Evolutionary conservation across 2,797 vertebrate species (phyloP).

Genomic region (Lutjanus campechanus): DNA sequence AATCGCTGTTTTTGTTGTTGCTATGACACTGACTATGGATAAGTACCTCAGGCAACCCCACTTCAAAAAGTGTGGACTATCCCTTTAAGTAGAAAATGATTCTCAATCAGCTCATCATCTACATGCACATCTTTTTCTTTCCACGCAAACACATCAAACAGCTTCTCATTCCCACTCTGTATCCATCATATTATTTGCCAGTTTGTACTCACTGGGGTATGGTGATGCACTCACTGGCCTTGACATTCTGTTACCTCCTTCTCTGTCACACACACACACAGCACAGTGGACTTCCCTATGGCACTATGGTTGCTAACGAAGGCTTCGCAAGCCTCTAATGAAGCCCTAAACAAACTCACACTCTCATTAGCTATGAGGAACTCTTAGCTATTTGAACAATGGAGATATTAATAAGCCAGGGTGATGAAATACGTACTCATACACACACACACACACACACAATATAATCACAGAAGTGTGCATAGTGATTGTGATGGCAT

Average conservation of each 20-base stretch:
- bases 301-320: conserved; percentile 64
- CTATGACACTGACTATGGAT: no score
- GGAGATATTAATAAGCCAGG: conserved; percentile 76
- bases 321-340: conserved; percentile 72
- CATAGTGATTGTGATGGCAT: conserved; percentile 82
- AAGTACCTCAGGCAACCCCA: no score
- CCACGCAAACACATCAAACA: conserved; percentile 90
- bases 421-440: conserved; percentile 74
- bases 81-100: neutral
- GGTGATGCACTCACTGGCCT: conserved; percentile 55
- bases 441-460: conserved; percentile 36
- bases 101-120: conserved; percentile 90
- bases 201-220: conserved; percentile 70
- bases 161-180: conserved; percentile 33
- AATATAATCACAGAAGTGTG: conserved; percentile 57
- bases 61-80: no score
- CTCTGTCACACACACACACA: conserved; percentile 43
- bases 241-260: conserved; percentile 62
- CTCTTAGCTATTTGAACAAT: conserved; percentile 68
- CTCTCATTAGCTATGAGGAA: conserved; percentile 70
- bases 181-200: conserved; percentile 59
- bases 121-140: conserved; percentile 91
- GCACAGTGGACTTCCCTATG: conserved; percentile 66
- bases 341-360: conserved; percentile 76
- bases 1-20: no score